Percentiles rank a stretch among this genome's conserved stretches.
phyloP scores from a whole-genome alignment of 1,140 invertebrate genomes.

The Brachionus calyciflorus region DNA sequence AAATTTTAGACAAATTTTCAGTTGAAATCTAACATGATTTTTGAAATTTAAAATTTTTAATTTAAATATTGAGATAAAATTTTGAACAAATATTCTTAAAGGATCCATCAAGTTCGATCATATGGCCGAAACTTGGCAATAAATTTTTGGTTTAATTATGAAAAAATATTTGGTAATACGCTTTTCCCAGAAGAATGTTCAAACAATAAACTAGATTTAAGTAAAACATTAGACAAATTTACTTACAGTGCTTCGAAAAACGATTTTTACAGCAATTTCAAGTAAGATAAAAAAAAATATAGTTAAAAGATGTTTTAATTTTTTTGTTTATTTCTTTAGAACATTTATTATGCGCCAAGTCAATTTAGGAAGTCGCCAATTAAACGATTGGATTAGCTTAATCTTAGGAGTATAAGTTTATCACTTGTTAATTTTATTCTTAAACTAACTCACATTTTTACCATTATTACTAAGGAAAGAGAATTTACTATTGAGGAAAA shows the following conservation, averaged over 20 bases:
- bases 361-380: slow-evolving; percentile 17
- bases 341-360: slow-evolving; percentile 38
- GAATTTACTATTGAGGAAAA: neutral
- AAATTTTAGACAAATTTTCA: no score
- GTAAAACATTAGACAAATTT: slow-evolving; percentile 8
- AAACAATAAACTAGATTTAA: slow-evolving; percentile 25
- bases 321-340: neutral
- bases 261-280: slow-evolving; percentile 27
- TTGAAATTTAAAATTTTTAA: no score
- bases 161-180: slow-evolving; percentile 28
- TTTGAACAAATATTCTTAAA: slow-evolving; percentile 48
- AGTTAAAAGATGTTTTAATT: neutral
- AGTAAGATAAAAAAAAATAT: neutral
- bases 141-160: slow-evolving; percentile 55
- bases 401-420: slow-evolving; percentile 24
- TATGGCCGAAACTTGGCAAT: slow-evolving; percentile 57
- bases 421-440: no score
- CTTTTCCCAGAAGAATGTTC: slow-evolving; percentile 3
- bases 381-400: slow-evolving; percentile 13
- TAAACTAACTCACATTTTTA: neutral
- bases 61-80: no score
- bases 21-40: no score
- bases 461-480: neutral
- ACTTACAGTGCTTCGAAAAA: neutral
- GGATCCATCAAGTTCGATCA: slow-evolving; percentile 59